Percentiles rank a stretch among this genome's conserved stretches.
These are phyloP conservation scores for Abrostola tripartita DNA, from an alignment of 2,888 invertebrate genomes.

Conservation along the genomic window DNA sequence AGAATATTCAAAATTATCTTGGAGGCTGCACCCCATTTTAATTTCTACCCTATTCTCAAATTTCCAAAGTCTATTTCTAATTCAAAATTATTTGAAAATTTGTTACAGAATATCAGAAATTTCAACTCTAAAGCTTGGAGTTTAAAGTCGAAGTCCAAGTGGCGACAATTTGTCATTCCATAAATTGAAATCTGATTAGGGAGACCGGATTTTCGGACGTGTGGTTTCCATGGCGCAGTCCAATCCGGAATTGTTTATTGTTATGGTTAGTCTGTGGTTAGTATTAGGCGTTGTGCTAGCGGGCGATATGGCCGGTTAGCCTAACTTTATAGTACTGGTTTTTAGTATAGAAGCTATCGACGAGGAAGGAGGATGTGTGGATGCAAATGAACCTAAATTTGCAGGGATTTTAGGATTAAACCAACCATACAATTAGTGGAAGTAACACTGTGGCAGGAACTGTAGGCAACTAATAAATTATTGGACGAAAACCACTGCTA, in stretches of 20 bases:
- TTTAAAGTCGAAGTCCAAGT: constrained; percentile 18
- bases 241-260: constrained; percentile 55
- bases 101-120: constrained; percentile 6
- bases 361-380: constrained; percentile 4
- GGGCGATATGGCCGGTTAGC: constrained; percentile 14
- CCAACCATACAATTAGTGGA: not conserved
- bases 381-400: not conserved
- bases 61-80: constrained; percentile 45
- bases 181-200: constrained; percentile 59
- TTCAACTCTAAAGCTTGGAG: constrained; percentile 7
- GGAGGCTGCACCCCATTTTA: constrained; percentile 17
- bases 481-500: not conserved
- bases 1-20: constrained; percentile 34
- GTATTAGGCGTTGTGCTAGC: constrained; percentile 38
- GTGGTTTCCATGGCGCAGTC: constrained; percentile 50
- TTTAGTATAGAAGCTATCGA: constrained; percentile 12
- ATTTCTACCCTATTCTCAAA: constrained; percentile 34
- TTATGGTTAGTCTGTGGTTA: constrained; percentile 50
- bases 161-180: constrained; percentile 24
- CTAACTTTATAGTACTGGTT: constrained; percentile 26
- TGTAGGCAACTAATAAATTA: constrained; percentile 1
- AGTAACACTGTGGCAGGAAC: not conserved
- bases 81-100: constrained; percentile 38
- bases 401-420: not conserved
- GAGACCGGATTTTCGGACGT: constrained; percentile 57